Evolutionary conservation across 2,888 invertebrate genomes (phyloP).

Genomic region (Siphlonurus alternatus): DNA sequence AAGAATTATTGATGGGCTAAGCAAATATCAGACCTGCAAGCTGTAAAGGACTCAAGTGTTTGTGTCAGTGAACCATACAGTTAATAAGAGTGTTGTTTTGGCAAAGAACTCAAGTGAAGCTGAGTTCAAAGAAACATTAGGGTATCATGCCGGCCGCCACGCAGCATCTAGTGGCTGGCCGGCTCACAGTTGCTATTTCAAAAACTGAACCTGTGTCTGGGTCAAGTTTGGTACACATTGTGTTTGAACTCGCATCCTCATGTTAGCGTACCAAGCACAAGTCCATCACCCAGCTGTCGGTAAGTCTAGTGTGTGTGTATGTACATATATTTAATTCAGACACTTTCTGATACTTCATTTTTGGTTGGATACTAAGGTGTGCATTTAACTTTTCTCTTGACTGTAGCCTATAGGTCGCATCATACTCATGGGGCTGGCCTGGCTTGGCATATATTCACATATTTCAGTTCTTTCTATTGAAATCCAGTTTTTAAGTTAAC

Average conservation of each 20-base stretch:
- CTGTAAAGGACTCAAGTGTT: neutral
- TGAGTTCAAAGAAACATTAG: neutral
- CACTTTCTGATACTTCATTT: neutral
- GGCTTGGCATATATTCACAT: neutral
- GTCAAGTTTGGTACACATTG: neutral
- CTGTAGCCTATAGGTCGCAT: neutral
- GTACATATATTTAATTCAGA: neutral
- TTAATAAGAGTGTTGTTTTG: neutral
- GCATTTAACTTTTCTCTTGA: neutral
- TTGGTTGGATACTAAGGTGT: neutral
- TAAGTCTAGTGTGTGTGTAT: neutral
- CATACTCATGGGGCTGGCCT: neutral
- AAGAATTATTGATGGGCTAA: neutral
- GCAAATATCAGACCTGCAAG: neutral
- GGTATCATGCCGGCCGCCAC: slow-evolving; percentile 1
- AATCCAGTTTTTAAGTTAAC: too few relatives aligned
- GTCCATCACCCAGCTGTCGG: neutral
- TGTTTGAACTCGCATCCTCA: neutral
- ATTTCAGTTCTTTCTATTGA: too few relatives aligned
- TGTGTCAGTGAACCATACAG: neutral
- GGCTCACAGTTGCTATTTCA: neutral
- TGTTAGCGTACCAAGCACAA: neutral
- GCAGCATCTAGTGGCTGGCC: neutral
- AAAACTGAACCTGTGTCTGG: neutral
- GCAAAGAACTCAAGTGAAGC: neutral